Conservation (phyloP, 1,140 invertebrate genomes). For the Drosophila navojoa region DNA sequence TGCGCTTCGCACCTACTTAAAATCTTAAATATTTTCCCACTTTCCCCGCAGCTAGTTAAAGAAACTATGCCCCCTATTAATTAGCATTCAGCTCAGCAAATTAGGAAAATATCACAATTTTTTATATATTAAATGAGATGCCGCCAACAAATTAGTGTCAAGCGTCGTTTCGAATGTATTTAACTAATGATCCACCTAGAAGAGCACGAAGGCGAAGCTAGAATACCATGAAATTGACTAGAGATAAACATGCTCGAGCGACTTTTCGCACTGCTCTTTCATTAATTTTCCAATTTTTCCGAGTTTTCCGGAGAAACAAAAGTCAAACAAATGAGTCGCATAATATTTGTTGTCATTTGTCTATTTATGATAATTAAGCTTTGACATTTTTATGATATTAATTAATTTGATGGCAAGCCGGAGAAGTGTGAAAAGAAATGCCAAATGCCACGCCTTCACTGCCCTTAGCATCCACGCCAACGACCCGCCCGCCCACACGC, state of each 20-base stretch:
- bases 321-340: conserved; percentile 63
- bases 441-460: conserved; percentile 5
- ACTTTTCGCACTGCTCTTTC: conserved; percentile 32
- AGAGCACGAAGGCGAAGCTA: conserved; percentile 8
- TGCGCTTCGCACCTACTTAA: conserved; percentile 29
- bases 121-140: conserved; percentile 36
- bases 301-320: background rate
- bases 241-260: background rate
- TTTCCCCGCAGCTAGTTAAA: background rate
- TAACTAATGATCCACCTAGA: conserved; percentile 44
- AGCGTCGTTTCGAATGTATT: conserved; percentile 22
- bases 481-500: conserved; percentile 56
- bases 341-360: conserved; percentile 79
- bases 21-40: conserved; percentile 10
- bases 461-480: background rate
- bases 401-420: conserved; percentile 65
- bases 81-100: conserved; percentile 15
- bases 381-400: conserved; percentile 81
- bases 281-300: conserved; percentile 28
- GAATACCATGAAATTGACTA: conserved; percentile 17
- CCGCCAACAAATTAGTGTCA: conserved; percentile 54
- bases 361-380: conserved; percentile 80
- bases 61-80: conserved; percentile 27
- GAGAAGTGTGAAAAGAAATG: conserved; percentile 38
- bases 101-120: conserved; percentile 34